A percentile compares a stretch with the other conserved stretches of the same genome.
Evolutionary conservation across 2,888 invertebrate species (phyloP).

Genomic region (Drosophila infuscata): DNA sequence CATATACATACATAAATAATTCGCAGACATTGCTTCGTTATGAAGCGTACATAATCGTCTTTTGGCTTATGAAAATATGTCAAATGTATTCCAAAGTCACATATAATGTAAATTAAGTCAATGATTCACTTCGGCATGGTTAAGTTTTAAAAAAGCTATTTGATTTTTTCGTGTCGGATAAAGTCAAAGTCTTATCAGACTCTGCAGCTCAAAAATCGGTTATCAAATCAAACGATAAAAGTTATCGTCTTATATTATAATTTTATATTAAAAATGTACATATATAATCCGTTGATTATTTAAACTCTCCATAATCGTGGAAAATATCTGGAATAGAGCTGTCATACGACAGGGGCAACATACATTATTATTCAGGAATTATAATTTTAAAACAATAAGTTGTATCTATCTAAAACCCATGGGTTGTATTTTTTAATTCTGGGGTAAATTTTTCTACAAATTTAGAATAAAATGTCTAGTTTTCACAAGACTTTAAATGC

Average conservation of each 20-base stretch:
- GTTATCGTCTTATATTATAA: too few relatives aligned
- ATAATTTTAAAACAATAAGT: background rate
- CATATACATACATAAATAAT: conserved; percentile 12
- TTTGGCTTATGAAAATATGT: conserved; percentile 4
- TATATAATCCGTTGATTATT: background rate
- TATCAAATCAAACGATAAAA: conserved; percentile 30
- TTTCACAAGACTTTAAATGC: background rate
- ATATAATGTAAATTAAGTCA: background rate
- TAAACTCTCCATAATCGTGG: background rate
- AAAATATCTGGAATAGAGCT: background rate
- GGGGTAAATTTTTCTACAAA: background rate
- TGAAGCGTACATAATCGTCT: conserved; percentile 21
- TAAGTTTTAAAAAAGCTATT: background rate
- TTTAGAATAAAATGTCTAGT: background rate
- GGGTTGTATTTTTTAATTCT: background rate
- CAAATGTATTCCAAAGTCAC: conserved; percentile 9
- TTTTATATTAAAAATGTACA: conserved; percentile 4
- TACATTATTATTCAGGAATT: too few relatives aligned
- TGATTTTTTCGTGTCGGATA: background rate
- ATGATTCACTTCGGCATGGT: background rate
- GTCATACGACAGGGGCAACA: too few relatives aligned
- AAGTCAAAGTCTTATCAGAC: background rate
- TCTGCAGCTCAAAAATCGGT: conserved; percentile 12
- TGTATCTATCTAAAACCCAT: background rate
- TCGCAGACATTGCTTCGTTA: conserved; percentile 12